phyloP scores from a whole-genome alignment of 2,113 vertebrate species.

The Onychorhynchus coronatus region DNA sequence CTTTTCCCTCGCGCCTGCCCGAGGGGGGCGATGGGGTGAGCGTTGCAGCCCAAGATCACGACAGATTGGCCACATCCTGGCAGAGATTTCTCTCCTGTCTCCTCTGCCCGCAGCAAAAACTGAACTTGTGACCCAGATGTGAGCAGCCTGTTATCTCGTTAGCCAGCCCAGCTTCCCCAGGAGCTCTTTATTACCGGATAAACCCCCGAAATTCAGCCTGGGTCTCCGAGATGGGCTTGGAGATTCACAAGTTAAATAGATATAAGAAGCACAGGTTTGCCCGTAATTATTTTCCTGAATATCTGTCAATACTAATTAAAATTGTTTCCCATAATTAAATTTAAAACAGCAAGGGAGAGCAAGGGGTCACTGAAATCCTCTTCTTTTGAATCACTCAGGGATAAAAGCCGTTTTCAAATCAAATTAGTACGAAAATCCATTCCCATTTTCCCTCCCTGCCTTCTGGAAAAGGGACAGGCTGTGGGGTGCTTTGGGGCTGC shows the following conservation, averaged over 20 bases:
- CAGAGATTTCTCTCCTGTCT: not conserved
- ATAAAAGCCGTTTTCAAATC: not conserved
- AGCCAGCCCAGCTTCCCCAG: not conserved
- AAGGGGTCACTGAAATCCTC: not conserved
- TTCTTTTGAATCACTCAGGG: not conserved
- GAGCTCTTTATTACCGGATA: not conserved
- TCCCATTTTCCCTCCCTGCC: not conserved
- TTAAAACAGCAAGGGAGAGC: not conserved
- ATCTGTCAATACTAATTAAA: constrained; percentile 51
- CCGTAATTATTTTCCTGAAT: constrained; percentile 1
- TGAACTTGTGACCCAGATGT: constrained; percentile 58
- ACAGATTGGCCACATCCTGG: not conserved
- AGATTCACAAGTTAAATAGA: not conserved
- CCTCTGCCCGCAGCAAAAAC: not conserved
- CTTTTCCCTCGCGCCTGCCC: not conserved
- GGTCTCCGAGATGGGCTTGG: not conserved
- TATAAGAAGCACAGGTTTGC: not conserved
- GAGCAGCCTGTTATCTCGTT: constrained; percentile 10
- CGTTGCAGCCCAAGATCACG: not conserved
- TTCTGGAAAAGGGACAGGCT: not conserved
- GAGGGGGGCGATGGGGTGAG: not conserved
- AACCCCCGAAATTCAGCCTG: not conserved
- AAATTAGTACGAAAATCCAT: not conserved
- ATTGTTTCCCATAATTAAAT: constrained; percentile 33
- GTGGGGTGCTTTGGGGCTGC: not conserved